Base-by-base conservation (phyloP, 1,140 invertebrate species). In the Lordiphosa mommai region DNA sequence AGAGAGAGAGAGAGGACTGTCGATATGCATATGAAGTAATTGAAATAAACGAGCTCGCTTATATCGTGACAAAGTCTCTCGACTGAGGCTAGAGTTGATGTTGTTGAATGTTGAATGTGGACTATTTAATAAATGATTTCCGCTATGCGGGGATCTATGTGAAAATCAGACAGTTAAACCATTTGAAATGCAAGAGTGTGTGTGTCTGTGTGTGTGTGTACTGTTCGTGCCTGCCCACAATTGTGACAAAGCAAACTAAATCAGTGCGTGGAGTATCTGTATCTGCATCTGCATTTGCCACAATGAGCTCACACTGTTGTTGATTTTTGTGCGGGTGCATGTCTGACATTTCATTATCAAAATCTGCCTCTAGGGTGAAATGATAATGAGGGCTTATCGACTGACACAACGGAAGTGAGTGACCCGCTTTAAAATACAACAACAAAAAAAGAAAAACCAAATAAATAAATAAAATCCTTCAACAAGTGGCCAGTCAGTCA, bases 91-190 rank as follows among this genome's bases (percentile, higher is more conserved):
- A 27, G 44, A 33, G 52, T 36, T 13, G 10, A 27, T n/a, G 49
- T 27, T 32, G 38, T 27, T 32, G 38, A 41, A 37, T 9, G 29
- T 36, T 48, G 37, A 65, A 51, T 67, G 63, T 67, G 58, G 63
- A 67, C 55, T 76, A 66, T 80, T 80, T 82, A 82, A 82, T 84
- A 82, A 82, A 82, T 73, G 72, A 82, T 82, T 82, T 82, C 76
- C 76, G 76, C 68, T 52, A 43, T 55, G 38, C 48, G 40, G 41
- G 61, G 16, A 60, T 44, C 61, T 56, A 66, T 70, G 65, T 66
- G 64, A 55, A 53, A 60, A 43, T 44, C 48, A 44, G 38, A 29
- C 17, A 8, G 41, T 51, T 27, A 34, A 47, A 50, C 30, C 58
- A 65, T 69, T 69, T 65, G 41, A 61, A 73, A 65, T 69, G 70